Base-by-base conservation (phyloP, 35 echinoderm and acorn worm genomes). In the Acanthaster planci region DNA sequence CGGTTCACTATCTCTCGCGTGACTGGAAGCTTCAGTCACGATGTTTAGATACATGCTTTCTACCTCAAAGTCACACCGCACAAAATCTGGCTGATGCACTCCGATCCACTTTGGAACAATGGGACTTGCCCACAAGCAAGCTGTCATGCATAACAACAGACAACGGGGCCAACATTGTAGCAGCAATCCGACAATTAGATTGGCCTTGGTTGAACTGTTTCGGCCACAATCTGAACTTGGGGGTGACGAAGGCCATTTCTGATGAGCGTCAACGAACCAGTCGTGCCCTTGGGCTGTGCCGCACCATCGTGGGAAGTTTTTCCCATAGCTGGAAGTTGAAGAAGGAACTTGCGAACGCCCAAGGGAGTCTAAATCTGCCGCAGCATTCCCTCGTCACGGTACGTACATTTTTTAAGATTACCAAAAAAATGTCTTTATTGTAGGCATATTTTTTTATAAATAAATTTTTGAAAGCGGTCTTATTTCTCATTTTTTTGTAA, bases 191-290 rank as follows among this genome's bases (percentile, higher is more conserved):
- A 55, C 76, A 88, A 21, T 82, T 88, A 26, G 55, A 59, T 8
- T 88, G 86, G 86, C 7, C 9, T 6, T 77, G 79, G 7, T 18
- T 88, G 59, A 22, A n/a, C 4, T 88, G 86, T 38, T 88, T 88
- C 47, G 86, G 86, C 26, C 86, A 88, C 55, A 60, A 60, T 56
- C 39, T 88, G 16, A 77, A 88, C 55, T 77, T 88, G 19, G 78
- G 77, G 8, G 79, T 82, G 7, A 88, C 77, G 8, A 88, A 81
- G 38, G 78, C 77, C 6, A 60, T 80, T n/a, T 22, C 86, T 18
- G 57, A 60, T 30, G 42, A 47, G 18, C 17, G 18, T 23, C 40
- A 36, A 57, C 19, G 40, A 82, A 55, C 52, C 5, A 56, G 80
- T 35, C 80, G 80, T 15, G 52, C 80, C 7, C 52, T 82, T 18